Conservation (phyloP, 2,113 vertebrate species). For the Anarrhichthys ocellatus region DNA sequence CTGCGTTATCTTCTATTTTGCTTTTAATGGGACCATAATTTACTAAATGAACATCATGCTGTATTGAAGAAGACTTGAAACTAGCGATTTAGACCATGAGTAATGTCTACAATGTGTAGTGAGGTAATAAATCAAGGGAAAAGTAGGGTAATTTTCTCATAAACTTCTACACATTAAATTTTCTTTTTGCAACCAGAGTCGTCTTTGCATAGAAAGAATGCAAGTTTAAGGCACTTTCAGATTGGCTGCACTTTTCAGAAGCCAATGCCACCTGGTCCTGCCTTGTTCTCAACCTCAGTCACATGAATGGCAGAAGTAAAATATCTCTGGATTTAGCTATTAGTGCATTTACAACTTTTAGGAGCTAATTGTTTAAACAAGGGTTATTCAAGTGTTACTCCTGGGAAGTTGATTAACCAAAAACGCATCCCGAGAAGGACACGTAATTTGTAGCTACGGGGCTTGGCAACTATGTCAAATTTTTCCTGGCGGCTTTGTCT, state of each 20-base stretch:
- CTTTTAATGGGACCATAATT: too few species aligned
- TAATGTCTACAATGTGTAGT: too few species aligned
- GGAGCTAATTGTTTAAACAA: not conserved
- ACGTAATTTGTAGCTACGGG: too few species aligned
- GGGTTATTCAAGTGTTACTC: not conserved
- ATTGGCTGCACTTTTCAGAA: not conserved
- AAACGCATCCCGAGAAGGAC: not conserved
- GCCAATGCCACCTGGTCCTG: not conserved
- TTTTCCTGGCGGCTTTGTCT: not conserved
- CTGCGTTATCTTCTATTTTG: too few species aligned
- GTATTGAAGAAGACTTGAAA: too few species aligned
- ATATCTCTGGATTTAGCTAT: not conserved
- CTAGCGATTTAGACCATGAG: too few species aligned
- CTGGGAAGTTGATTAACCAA: not conserved
- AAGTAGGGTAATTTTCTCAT: too few species aligned
- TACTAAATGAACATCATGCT: too few species aligned
- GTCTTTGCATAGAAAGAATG: not conserved
- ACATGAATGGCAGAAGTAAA: not conserved
- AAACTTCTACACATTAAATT: too few species aligned
- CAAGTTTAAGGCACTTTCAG: not conserved
- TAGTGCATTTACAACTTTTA: too few species aligned
- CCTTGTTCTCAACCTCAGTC: not conserved
- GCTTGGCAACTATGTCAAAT: not conserved
- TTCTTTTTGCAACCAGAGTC: not conserved
- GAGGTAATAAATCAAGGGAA: too few species aligned